Percentiles rank a stretch among this genome's conserved stretches.
Evolutionary conservation across 2,113 vertebrate species (phyloP).

Genomic region (Syrmaticus mikado): DNA sequence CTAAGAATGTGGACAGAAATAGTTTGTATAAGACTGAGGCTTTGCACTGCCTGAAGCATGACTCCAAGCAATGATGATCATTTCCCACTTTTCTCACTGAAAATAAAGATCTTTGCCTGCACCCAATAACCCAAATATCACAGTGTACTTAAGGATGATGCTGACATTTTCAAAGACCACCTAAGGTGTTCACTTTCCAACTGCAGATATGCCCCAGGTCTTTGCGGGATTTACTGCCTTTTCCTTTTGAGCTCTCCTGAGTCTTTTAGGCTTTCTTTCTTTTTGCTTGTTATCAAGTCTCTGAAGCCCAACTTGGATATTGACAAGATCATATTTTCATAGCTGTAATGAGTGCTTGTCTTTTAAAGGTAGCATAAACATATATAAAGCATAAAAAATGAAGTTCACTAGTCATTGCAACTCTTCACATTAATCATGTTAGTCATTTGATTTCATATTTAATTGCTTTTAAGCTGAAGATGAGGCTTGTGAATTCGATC

Average conservation of each 20-base stretch:
- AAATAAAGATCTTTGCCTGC: slow-evolving; percentile 44
- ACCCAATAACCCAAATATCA: slow-evolving; percentile 77
- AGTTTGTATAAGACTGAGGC: not conserved
- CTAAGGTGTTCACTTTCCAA: slow-evolving; percentile 66
- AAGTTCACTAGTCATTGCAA: slow-evolving; percentile 69
- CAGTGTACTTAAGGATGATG: slow-evolving; percentile 68
- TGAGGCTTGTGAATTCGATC: slow-evolving; percentile 25
- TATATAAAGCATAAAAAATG: slow-evolving; percentile 65
- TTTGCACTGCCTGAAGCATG: not conserved
- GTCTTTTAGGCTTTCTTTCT: slow-evolving; percentile 54
- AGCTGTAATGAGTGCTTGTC: slow-evolving; percentile 75
- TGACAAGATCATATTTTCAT: slow-evolving; percentile 69
- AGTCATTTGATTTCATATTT: slow-evolving; percentile 69
- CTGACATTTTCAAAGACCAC: slow-evolving; percentile 81
- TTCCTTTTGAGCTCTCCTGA: slow-evolving; percentile 1
- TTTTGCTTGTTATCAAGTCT: slow-evolving; percentile 67
- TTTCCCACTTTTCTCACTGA: slow-evolving; percentile 44
- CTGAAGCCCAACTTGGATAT: slow-evolving; percentile 59
- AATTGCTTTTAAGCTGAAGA: slow-evolving; percentile 29
- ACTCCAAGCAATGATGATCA: not conserved
- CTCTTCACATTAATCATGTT: slow-evolving; percentile 56
- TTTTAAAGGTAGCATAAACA: slow-evolving; percentile 76
- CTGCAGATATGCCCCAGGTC: slow-evolving; percentile 62
- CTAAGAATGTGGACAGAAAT: not conserved
- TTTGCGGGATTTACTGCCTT: slow-evolving; percentile 41